These are phyloP conservation scores for Lethenteron reissneri DNA, from an alignment of 2,113 vertebrate species.

Conservation along the genomic window DNA sequence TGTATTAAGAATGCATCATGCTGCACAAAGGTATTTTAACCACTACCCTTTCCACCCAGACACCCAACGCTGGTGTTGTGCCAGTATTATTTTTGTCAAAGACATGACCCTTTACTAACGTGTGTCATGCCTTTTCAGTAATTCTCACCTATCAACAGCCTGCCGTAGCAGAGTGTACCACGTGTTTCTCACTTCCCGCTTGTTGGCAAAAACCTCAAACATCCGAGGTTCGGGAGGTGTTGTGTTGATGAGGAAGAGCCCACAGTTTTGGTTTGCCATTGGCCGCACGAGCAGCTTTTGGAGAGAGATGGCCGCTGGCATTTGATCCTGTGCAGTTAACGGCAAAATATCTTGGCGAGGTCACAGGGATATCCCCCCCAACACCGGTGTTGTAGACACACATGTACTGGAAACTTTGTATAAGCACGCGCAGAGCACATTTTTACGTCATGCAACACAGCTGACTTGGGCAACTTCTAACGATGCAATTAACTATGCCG, in stretches of 20 bases:
- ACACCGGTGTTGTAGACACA: neutral
- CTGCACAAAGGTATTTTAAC: too few species aligned
- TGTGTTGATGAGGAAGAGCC: neutral
- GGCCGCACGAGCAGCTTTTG: neutral
- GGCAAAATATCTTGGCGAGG: neutral
- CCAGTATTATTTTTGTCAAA: neutral
- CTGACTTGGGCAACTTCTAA: neutral
- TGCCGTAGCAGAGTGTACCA: constrained; percentile 3
- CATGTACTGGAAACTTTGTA: neutral
- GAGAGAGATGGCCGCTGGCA: constrained; percentile 1
- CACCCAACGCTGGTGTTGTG: too few species aligned
- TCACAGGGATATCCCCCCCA: neutral
- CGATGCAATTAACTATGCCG: too few species aligned
- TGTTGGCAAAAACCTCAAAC: constrained; percentile 4
- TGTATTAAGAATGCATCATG: too few species aligned
- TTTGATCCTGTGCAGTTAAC: neutral
- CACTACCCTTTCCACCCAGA: too few species aligned
- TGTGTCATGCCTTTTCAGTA: neutral
- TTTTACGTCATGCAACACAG: neutral
- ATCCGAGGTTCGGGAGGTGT: neutral
- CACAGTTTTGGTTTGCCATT: constrained; percentile 2
- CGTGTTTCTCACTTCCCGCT: neutral
- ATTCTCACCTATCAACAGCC: neutral
- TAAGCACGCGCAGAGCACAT: neutral
- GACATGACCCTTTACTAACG: neutral